These are phyloP conservation scores for Notarius quadriscutis DNA, from an alignment of 2,113 vertebrate genomes.

Conservation along the genomic window DNA sequence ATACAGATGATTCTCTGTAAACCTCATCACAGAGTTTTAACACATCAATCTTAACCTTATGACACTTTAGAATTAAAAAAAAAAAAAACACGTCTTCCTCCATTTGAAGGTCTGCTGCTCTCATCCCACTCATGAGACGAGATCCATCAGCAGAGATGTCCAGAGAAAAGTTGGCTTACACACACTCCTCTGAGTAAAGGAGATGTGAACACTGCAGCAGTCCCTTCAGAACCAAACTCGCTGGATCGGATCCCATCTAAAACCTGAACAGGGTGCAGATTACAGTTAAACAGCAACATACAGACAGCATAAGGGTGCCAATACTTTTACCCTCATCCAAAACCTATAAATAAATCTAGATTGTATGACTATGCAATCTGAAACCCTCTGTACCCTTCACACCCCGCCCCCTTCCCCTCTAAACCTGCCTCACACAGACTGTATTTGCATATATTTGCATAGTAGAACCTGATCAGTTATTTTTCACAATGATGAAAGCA, in stretches of 20 bases:
- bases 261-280: background rate
- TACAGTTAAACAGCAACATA: too few species aligned
- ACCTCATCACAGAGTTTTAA: background rate
- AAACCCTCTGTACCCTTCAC: background rate
- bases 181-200: background rate
- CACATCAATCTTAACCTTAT: background rate
- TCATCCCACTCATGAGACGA: background rate
- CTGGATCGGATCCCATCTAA: background rate
- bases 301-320: background rate
- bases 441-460: background rate
- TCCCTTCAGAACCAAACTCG: background rate
- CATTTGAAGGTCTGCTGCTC: background rate
- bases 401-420: background rate
- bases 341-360: too few species aligned
- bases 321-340: background rate
- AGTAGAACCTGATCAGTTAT: background rate
- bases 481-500: background rate
- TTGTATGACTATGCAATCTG: too few species aligned
- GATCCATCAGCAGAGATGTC: background rate
- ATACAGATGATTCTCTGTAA: background rate
- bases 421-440: background rate
- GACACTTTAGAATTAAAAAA: background rate
- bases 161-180: background rate
- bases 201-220: background rate
- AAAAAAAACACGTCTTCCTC: background rate